phyloP scores from a whole-genome alignment of 2,113 vertebrate genomes.

The Nannospalax galili region DNA sequence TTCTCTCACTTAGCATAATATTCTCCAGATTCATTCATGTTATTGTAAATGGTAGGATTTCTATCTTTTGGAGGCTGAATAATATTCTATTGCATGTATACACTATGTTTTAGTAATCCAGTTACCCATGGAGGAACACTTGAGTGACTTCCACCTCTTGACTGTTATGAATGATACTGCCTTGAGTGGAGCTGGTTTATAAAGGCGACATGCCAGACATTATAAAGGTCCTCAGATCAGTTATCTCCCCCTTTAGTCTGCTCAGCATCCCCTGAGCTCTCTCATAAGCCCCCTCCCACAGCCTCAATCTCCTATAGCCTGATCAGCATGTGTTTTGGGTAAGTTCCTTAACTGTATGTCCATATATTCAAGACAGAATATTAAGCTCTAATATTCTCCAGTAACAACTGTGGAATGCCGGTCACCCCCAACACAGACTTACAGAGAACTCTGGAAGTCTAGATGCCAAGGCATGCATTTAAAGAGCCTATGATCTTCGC shows the following conservation, averaged over 20 bases:
- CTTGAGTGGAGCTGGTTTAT: not conserved
- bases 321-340: not conserved
- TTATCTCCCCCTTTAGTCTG: not conserved
- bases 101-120: not conserved
- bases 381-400: not conserved
- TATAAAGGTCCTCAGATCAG: not conserved
- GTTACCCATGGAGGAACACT: too few species aligned
- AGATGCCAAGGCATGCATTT: not conserved
- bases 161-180: not conserved
- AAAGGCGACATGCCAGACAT: not conserved
- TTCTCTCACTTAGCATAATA: not conserved
- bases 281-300: too few species aligned
- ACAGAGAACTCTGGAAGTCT: not conserved
- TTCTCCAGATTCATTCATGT: not conserved
- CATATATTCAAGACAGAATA: not conserved
- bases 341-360: not conserved
- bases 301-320: not conserved
- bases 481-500: not conserved
- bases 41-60: not conserved
- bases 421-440: accelerated
- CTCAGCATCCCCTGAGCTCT: not conserved
- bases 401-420: not conserved
- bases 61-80: not conserved
- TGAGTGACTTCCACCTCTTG: not conserved
- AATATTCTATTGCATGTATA: accelerated